A percentile compares a stretch with the other conserved stretches of the same genome.
phyloP scores from a whole-genome alignment of 2,888 invertebrate genomes.

The Pterostichus niger region DNA sequence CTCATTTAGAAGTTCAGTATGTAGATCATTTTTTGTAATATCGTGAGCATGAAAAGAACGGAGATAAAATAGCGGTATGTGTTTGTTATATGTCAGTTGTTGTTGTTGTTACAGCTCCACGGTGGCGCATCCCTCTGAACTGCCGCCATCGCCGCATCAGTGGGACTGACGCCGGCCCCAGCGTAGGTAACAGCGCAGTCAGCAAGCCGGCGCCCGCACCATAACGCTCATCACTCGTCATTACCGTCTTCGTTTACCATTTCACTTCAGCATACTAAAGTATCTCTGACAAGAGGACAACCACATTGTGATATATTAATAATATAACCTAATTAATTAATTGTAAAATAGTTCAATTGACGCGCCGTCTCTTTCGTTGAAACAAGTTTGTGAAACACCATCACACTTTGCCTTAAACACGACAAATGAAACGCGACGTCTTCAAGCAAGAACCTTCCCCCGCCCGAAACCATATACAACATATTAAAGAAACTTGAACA shows the following conservation, averaged over 20 bases:
- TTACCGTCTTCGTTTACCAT: slow-evolving; percentile 59
- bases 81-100: slow-evolving; percentile 67
- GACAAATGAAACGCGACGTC: slow-evolving; percentile 56
- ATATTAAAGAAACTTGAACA: background rate
- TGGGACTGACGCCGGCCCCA: slow-evolving; percentile 91
- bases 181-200: slow-evolving; percentile 74
- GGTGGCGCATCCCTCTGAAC: slow-evolving; percentile 97
- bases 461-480: background rate
- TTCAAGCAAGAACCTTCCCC: slow-evolving; percentile 49
- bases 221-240: slow-evolving; percentile 68
- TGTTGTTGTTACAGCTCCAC: slow-evolving; percentile 88
- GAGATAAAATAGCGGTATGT: background rate
- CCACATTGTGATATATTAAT: slow-evolving; percentile 62
- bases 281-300: slow-evolving; percentile 55
- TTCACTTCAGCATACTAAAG: slow-evolving; percentile 53
- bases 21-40: slow-evolving; percentile 20
- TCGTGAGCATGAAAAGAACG: slow-evolving; percentile 49
- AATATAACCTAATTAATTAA: slow-evolving; percentile 60
- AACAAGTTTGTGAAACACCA: slow-evolving; percentile 54
- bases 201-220: slow-evolving; percentile 56
- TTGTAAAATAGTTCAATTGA: slow-evolving; percentile 61
- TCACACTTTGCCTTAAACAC: slow-evolving; percentile 64
- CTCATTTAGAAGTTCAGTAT: slow-evolving; percentile 31
- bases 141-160: slow-evolving; percentile 98
- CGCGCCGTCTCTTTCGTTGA: slow-evolving; percentile 49